Percentiles rank a stretch among this genome's conserved stretches.
Conservation (phyloP, 1,140 invertebrate genomes). For the Heliconius congener region DNA sequence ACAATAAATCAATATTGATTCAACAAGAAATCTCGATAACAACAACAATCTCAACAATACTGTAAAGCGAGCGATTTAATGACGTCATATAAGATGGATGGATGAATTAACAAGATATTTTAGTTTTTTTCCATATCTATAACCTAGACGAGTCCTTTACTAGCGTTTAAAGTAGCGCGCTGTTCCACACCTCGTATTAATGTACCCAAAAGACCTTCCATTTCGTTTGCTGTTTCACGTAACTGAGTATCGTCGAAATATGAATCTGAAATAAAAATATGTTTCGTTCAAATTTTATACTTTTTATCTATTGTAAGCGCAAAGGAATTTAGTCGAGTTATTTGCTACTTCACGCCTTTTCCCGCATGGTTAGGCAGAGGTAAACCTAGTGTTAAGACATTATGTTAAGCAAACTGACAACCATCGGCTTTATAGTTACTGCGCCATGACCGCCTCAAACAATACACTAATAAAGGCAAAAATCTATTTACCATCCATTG, state of each 20-base stretch:
- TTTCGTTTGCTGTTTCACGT: constrained; percentile 82
- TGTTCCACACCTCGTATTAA: constrained; percentile 79
- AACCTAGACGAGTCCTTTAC: constrained; percentile 56
- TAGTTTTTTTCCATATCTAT: background rate
- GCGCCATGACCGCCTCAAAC: too few relatives aligned
- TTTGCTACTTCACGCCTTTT: too few relatives aligned
- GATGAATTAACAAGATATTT: background rate
- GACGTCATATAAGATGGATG: too few relatives aligned
- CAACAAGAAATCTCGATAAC: too few relatives aligned
- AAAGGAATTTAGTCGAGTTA: too few relatives aligned
- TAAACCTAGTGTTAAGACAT: too few relatives aligned
- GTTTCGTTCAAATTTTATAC: background rate
- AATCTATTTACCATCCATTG: constrained; percentile 77
- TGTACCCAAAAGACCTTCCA: constrained; percentile 83
- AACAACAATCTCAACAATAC: too few relatives aligned
- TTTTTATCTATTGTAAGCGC: background rate
- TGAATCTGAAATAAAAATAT: constrained; percentile 67
- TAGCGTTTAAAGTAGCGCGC: constrained; percentile 64
- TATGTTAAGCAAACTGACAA: too few relatives aligned
- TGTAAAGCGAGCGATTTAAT: too few relatives aligned
- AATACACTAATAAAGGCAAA: background rate
- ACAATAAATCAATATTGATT: too few relatives aligned
- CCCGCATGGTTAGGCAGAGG: too few relatives aligned
- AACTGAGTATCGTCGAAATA: constrained; percentile 82
- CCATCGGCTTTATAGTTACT: too few relatives aligned